Evolutionary conservation across 2,113 vertebrate genomes (phyloP), one percentile per base, ranked within the genome.

Genomic region (Nibea coibor): DNA sequence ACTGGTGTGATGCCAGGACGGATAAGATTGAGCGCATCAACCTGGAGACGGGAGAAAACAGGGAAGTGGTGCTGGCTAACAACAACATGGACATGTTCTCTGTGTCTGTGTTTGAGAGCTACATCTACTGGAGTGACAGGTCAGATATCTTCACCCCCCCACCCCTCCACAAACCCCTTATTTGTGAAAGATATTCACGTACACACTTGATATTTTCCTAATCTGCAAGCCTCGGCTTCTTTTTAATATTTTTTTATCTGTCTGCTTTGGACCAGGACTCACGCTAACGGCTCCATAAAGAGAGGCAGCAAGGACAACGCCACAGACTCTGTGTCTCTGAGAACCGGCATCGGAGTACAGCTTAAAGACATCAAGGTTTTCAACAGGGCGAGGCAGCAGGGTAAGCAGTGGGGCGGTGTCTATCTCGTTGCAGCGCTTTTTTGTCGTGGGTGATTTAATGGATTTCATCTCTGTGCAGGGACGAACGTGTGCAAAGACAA

Each of bases 61-160:
- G 98, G 0, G 97, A 99, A 84, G 96, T 98, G 5, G 98, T 99
- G 24, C 94, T 99, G 69, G 94, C 96, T 91, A 99, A 93, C 94
- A 99, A 99, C 89, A 99, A 99, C 95, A 99, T 99, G 97, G 98
- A 99, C 94, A 99, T 99, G 98, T 99, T 99, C 92, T 98, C 98
- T 0, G 98, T 99, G 81, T 98, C 97, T 0, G 97, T 99, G 85
- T 99, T 99, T 1, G 97, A 99, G 91, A 96, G 92, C 69, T 99
- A 98, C 94, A 97, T 99, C 77, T 99, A 99, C 93, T 99, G 98
- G 98, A 99, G 98, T 0, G 98, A 99, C 77, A 95, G 97, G 98
- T 99, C 22, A 87, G 92, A 59, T 39, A 22, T 5, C 17, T 15
- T 51, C 48, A 4, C 11, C 0, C n/a, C 4, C 2, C 54, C 48